These are phyloP conservation scores for Adelosebastes latens DNA, from an alignment of 2,797 vertebrate genomes.

Conservation along the genomic window DNA sequence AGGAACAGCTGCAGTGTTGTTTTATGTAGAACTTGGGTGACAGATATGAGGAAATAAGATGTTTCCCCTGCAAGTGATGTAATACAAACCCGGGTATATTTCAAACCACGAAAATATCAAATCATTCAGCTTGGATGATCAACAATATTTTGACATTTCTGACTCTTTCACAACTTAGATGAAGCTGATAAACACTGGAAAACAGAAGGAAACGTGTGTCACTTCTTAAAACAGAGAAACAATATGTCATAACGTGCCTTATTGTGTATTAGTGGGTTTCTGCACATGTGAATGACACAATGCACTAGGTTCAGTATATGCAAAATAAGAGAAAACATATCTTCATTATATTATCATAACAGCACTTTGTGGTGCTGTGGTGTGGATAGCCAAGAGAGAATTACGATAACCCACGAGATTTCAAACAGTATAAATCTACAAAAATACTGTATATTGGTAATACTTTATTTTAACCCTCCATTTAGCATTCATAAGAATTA, in stretches of 20 bases:
- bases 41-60: slow-evolving; percentile 10
- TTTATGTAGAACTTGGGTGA: neutral
- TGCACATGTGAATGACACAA: slow-evolving; percentile 31
- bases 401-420: neutral
- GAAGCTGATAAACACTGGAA: slow-evolving; percentile 2
- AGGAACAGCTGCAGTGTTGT: neutral
- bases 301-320: neutral
- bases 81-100: neutral
- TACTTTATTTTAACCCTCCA: too few species aligned
- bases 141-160: slow-evolving; percentile 16
- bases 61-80: neutral
- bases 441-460: too few species aligned
- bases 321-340: neutral
- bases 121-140: slow-evolving; percentile 7
- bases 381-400: neutral
- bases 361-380: neutral
- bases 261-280: slow-evolving; percentile 32
- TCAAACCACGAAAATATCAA: slow-evolving; percentile 7
- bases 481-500: too few species aligned
- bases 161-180: slow-evolving; percentile 1
- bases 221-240: neutral
- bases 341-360: neutral
- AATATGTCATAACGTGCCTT: slow-evolving; percentile 10
- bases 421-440: neutral
- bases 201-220: neutral